These are phyloP conservation scores for Ctena decussata DNA, from an alignment of 2,888 invertebrate genomes.

Conservation along the genomic window DNA sequence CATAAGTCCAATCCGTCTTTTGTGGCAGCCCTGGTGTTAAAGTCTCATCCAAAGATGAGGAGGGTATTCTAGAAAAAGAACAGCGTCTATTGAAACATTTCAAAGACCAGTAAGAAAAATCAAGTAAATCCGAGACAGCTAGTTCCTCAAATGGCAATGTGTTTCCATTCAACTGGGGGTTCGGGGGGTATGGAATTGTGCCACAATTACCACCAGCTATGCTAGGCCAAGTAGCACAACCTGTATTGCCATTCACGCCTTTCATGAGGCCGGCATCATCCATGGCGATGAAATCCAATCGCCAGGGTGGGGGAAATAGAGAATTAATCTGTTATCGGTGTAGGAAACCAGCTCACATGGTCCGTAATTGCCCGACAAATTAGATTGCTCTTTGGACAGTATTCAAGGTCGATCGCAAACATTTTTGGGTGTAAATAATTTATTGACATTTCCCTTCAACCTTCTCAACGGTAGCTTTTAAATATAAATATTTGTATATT, in stretches of 20 bases:
- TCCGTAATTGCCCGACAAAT: not conserved
- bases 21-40: no score
- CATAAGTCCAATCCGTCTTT: no score
- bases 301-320: not conserved
- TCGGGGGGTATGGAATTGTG: not conserved
- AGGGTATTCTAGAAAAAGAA: slow-evolving; percentile 16
- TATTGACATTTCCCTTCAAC: no score
- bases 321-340: not conserved
- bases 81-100: slow-evolving; percentile 21
- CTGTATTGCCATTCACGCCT: not conserved
- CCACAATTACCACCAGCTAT: not conserved
- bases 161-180: not conserved
- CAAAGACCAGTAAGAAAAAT: not conserved
- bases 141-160: not conserved
- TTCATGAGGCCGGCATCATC: not conserved
- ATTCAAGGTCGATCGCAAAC: no score
- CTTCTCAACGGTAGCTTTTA: no score
- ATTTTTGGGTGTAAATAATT: no score
- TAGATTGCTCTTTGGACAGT: no score
- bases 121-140: not conserved
- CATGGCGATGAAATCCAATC: not conserved
- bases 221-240: not conserved
- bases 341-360: not conserved
- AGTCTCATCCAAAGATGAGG: slow-evolving; percentile 20
- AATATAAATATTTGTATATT: no score